Evolutionary conservation across 2,797 vertebrate species (phyloP).

Genomic region (Sarcophilus harrisii): DNA sequence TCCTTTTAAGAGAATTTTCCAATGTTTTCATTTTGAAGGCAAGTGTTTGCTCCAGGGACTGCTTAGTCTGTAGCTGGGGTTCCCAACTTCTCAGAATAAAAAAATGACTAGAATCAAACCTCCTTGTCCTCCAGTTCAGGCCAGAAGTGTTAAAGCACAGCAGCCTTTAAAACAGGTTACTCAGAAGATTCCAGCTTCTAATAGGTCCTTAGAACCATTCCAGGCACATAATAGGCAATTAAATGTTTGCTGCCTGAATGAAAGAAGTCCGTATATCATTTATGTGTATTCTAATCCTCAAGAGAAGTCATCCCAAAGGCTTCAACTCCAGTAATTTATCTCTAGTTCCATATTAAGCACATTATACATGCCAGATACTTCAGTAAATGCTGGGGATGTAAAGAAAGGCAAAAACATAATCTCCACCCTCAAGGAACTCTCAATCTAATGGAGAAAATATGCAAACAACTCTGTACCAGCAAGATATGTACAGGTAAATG

Average conservation of each 20-base stretch:
- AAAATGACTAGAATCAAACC: not conserved
- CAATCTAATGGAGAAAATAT: not conserved
- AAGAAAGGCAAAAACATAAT: not conserved
- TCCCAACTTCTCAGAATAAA: slow-evolving; percentile 54
- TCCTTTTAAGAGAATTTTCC: slow-evolving; percentile 42
- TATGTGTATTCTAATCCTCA: slow-evolving; percentile 9
- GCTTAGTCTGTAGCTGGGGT: slow-evolving; percentile 30
- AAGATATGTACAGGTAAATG: not conserved
- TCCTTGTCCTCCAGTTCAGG: not conserved
- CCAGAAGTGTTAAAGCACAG: not conserved
- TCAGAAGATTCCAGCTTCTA: not conserved
- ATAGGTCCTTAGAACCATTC: not conserved
- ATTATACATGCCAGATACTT: not conserved
- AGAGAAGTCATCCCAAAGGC: not conserved
- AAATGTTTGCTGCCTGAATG: slow-evolving; percentile 9
- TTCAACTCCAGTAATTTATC: not conserved
- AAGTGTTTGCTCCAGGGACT: not conserved
- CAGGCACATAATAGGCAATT: not conserved
- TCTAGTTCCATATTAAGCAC: not conserved
- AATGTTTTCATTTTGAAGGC: slow-evolving; percentile 42
- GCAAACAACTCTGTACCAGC: not conserved
- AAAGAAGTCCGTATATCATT: not conserved
- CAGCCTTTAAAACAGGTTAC: not conserved
- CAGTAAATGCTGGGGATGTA: not conserved
- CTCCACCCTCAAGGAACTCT: not conserved